A percentile compares a stretch with the other conserved stretches of the same genome.
phyloP scores from a whole-genome alignment of 2,797 vertebrate genomes.

The Falco cherrug region DNA sequence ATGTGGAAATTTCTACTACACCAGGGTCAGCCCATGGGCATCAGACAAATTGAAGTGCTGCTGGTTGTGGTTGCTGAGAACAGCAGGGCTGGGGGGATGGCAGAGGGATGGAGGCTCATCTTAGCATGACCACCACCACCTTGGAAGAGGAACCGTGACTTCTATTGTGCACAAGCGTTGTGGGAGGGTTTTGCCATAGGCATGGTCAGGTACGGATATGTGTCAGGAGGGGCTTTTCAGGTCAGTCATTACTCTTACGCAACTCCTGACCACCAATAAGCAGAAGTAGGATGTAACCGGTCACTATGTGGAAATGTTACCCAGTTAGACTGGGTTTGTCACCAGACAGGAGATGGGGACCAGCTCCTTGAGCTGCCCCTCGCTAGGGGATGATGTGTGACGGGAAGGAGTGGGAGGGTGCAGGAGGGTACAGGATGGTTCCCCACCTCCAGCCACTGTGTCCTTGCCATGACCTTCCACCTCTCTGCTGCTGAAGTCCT shows the following conservation, averaged over 20 bases:
- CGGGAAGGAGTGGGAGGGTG: neutral
- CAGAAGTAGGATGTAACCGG: neutral
- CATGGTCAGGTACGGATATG: neutral
- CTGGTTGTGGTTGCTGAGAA: neutral
- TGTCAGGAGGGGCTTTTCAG: neutral
- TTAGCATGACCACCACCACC: fast-evolving
- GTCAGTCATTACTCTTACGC: neutral
- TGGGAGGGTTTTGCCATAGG: neutral
- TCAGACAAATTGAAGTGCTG: neutral
- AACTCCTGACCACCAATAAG: neutral
- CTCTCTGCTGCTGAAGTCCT: neutral
- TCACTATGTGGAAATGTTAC: neutral
- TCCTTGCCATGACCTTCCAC: neutral
- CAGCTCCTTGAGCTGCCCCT: neutral
- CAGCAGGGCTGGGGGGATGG: neutral
- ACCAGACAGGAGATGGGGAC: neutral
- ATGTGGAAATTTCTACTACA: neutral
- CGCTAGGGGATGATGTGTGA: neutral
- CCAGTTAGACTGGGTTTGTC: neutral
- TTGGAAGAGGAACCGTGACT: neutral
- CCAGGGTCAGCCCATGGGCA: neutral
- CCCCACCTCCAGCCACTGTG: neutral
- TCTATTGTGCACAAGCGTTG: neutral
- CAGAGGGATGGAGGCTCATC: neutral
- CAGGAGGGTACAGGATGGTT: neutral